A percentile compares a stretch with the other conserved stretches of the same genome.
These are phyloP conservation scores for Glaucopsyche alexis DNA, from an alignment of 2,888 invertebrate genomes.

Conservation along the genomic window DNA sequence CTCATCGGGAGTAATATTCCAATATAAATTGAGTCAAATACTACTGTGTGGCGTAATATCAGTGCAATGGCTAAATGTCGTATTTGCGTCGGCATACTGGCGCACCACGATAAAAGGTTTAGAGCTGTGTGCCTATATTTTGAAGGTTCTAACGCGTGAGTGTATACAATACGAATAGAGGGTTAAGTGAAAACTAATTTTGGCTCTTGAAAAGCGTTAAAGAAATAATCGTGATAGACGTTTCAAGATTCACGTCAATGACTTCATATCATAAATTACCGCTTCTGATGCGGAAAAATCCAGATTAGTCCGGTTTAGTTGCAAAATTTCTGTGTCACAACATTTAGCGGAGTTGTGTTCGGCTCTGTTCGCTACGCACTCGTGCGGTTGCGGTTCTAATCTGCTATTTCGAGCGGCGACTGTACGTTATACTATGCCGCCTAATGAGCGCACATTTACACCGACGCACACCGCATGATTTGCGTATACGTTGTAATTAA, in stretches of 20 bases:
- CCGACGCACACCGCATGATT: constrained; percentile 30
- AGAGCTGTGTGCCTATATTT: constrained; percentile 52
- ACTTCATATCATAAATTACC: too few species aligned
- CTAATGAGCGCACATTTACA: constrained; percentile 34
- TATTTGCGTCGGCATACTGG: constrained; percentile 53
- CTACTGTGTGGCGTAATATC: constrained; percentile 41
- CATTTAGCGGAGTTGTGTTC: too few species aligned
- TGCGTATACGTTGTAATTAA: constrained; percentile 31
- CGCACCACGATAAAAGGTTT: constrained; percentile 62
- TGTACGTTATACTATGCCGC: constrained; percentile 38
- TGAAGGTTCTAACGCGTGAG: constrained; percentile 44
- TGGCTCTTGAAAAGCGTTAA: neutral
- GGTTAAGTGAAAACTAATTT: neutral
- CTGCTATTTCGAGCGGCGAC: constrained; percentile 40
- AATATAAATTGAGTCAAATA: constrained; percentile 32
- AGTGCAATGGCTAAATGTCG: constrained; percentile 46
- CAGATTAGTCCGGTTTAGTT: neutral
- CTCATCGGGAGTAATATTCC: neutral
- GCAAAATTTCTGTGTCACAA: too few species aligned
- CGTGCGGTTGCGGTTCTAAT: constrained; percentile 35
- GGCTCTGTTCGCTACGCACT: neutral
- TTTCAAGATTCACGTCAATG: too few species aligned
- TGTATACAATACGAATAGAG: neutral
- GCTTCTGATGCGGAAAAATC: neutral
- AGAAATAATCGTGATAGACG: too few species aligned